These are phyloP conservation scores for Zaprionus vittiger DNA, from an alignment of 1,140 invertebrate genomes.

Conservation along the genomic window DNA sequence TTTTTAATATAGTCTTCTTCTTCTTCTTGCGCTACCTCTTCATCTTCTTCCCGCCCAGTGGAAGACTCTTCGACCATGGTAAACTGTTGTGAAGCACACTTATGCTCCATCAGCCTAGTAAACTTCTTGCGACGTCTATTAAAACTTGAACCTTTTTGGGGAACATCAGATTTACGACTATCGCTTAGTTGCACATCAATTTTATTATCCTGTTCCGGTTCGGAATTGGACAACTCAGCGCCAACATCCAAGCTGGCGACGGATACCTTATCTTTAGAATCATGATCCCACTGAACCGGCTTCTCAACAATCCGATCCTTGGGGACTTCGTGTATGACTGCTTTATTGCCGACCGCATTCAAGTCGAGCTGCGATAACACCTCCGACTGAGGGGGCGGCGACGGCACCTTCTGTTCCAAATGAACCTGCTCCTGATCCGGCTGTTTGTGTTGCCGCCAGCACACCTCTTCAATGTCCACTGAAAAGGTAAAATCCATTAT, in stretches of 20 bases:
- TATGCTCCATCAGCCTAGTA: constrained; percentile 4
- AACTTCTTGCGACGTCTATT: constrained; percentile 41
- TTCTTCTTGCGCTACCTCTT: neutral
- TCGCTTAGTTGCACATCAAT: neutral
- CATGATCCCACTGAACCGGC: neutral
- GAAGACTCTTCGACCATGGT: constrained; percentile 11
- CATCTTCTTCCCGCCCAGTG: too few species aligned
- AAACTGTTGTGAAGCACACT: neutral
- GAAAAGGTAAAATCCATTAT: constrained; percentile 65
- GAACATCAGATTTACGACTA: neutral
- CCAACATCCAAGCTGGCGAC: constrained; percentile 50
- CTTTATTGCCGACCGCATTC: constrained; percentile 19
- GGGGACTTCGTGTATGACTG: constrained; percentile 37
- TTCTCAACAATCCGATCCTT: constrained; percentile 23
- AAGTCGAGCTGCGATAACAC: neutral
- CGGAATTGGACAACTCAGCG: constrained; percentile 49
- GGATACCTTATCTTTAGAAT: constrained; percentile 9
- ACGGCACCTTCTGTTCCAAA: neutral
- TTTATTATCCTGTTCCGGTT: constrained; percentile 12
- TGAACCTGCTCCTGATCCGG: neutral
- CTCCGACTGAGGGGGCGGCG: neutral
- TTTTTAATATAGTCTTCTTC: neutral
- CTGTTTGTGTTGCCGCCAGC: constrained; percentile 25
- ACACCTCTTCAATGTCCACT: constrained; percentile 56
- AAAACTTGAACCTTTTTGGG: neutral